Evolutionary conservation across 1,140 invertebrate species (phyloP).

Genomic region (Copidosoma floridanum): DNA sequence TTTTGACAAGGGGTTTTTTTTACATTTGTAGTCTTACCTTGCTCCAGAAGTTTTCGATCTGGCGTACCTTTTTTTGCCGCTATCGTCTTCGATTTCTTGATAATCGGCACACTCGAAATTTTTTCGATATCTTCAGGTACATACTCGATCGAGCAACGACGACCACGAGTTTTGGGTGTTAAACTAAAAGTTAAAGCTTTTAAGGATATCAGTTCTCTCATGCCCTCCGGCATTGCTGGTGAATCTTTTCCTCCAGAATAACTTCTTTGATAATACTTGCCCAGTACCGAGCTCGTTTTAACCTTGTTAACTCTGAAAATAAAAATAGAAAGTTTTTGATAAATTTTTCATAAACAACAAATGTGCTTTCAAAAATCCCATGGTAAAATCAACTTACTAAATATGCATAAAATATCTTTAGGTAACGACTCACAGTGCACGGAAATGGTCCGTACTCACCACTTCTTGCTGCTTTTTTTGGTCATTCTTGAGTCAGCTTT

Average conservation of each 20-base stretch:
- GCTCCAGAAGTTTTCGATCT: conserved; percentile 16
- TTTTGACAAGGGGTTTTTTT: neutral
- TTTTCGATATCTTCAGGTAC: conserved; percentile 45
- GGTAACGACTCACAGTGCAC: conserved; percentile 38
- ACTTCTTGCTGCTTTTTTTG: no score
- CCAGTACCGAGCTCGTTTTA: conserved; percentile 12
- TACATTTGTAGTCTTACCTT: neutral
- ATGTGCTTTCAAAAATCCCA: no score
- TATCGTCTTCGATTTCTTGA: conserved; percentile 5
- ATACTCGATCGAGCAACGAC: conserved; percentile 38
- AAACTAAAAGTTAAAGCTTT: conserved; percentile 25
- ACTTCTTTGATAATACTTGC: conserved; percentile 33
- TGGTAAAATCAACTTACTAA: conserved; percentile 7
- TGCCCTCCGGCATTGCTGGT: neutral
- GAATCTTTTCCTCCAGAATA: conserved; percentile 30
- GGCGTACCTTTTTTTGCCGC: neutral
- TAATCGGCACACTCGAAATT: conserved; percentile 22
- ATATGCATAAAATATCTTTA: conserved; percentile 28
- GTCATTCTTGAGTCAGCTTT: no score
- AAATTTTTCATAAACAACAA: neutral
- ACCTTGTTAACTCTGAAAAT: neutral
- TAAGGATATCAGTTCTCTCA: neutral
- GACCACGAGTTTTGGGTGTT: conserved; percentile 31
- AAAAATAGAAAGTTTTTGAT: neutral
- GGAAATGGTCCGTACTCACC: neutral